Percentiles rank a stretch among this genome's conserved stretches.
These are phyloP conservation scores for Drosophila miranda DNA, from an alignment of 1,140 invertebrate species.

Conservation along the genomic window DNA sequence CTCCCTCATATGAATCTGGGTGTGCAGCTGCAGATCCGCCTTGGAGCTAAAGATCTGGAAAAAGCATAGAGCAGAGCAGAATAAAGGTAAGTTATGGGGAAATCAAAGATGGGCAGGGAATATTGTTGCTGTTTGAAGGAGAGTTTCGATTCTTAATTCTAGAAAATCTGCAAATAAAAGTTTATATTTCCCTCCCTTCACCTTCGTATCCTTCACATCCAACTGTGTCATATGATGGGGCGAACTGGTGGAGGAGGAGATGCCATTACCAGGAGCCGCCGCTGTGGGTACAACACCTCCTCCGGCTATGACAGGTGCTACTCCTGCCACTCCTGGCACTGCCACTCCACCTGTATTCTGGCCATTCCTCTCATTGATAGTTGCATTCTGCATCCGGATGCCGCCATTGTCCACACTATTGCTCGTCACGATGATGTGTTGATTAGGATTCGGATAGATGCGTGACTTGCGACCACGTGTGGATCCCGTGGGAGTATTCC, in stretches of 20 bases:
- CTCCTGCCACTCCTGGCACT: constrained; percentile 9
- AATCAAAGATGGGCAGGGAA: neutral
- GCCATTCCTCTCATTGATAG: constrained; percentile 61
- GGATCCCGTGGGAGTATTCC: constrained; percentile 59
- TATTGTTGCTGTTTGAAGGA: constrained; percentile 12
- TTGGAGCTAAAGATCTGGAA: constrained; percentile 98
- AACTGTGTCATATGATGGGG: constrained; percentile 71
- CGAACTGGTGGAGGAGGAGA: constrained; percentile 79
- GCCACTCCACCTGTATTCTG: constrained; percentile 19
- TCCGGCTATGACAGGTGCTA: no score
- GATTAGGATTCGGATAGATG: constrained; percentile 78
- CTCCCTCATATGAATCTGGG: constrained; percentile 98
- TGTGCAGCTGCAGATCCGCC: constrained; percentile 97
- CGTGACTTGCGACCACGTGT: constrained; percentile 75
- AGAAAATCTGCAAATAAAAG: neutral
- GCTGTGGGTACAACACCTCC: neutral
- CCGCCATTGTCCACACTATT: constrained; percentile 79
- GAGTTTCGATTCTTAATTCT: neutral
- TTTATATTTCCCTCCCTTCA: constrained; percentile 34
- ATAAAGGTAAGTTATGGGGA: neutral
- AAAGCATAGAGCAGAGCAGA: constrained; percentile 41
- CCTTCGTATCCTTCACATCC: constrained; percentile 78
- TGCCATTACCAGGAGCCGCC: constrained; percentile 49
- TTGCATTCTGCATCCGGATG: constrained; percentile 72
- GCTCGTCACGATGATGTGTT: constrained; percentile 78